A percentile compares a stretch with the other conserved stretches of the same genome.
Evolutionary conservation across 2,797 vertebrate species (phyloP).

Genomic region (Myiotriccus ornatus): DNA sequence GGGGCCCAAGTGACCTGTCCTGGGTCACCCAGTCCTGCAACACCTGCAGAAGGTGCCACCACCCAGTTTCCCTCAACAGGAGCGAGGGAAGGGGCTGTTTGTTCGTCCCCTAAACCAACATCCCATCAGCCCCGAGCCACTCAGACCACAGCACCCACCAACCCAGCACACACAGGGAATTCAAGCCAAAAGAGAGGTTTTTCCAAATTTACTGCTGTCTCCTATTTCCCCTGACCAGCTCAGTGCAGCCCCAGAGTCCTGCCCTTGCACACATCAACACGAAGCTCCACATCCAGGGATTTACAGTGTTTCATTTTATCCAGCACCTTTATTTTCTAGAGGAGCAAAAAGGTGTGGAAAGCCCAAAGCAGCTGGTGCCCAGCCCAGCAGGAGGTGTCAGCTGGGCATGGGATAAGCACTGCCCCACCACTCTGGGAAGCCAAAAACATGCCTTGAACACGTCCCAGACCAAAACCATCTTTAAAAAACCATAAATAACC

Average conservation of each 20-base stretch:
- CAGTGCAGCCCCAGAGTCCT: not conserved
- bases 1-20: too few relatives aligned
- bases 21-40: too few relatives aligned
- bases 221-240: not conserved
- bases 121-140: not conserved
- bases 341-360: not conserved
- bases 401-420: not conserved
- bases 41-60: too few relatives aligned
- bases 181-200: not conserved
- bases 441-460: not conserved
- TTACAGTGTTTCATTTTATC: not conserved
- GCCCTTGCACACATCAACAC: not conserved
- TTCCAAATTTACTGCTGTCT: not conserved
- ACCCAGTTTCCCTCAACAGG: too few relatives aligned
- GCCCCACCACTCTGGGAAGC: rapidly evolving
- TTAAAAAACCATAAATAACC: not conserved
- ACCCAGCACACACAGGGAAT: not conserved
- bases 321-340: not conserved
- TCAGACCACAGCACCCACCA: rapidly evolving
- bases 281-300: not conserved
- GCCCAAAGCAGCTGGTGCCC: not conserved
- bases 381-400: not conserved
- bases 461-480: not conserved
- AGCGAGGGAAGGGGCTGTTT: too few relatives aligned
- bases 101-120: not conserved